Evolutionary conservation across 2,797 vertebrate genomes (phyloP).

Genomic region (Choloepus didactylus): DNA sequence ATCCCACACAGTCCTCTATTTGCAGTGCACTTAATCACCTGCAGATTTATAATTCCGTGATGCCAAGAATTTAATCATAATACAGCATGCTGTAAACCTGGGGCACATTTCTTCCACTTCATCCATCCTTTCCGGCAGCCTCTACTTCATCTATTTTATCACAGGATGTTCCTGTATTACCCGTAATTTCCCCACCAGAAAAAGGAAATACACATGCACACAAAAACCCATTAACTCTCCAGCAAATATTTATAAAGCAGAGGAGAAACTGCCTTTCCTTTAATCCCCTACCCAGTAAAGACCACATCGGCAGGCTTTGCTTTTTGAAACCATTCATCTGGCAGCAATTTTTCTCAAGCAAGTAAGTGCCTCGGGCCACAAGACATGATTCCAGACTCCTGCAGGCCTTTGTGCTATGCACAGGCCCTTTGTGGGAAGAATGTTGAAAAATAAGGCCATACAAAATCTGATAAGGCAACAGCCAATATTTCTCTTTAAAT

Average conservation of each 20-base stretch:
- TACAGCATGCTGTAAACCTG: background rate
- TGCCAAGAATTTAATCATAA: background rate
- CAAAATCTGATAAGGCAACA: background rate
- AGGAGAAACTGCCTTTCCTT: background rate
- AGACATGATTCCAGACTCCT: background rate
- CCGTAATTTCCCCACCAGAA: conserved; percentile 54
- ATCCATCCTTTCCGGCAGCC: background rate
- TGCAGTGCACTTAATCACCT: background rate
- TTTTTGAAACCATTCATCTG: conserved; percentile 66
- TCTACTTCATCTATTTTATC: background rate
- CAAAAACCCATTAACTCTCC: conserved; percentile 43
- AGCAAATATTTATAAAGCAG: conserved; percentile 48
- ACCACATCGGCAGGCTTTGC: conserved; percentile 14
- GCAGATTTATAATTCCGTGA: background rate
- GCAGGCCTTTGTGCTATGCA: background rate
- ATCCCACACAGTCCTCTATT: background rate
- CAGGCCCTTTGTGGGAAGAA: background rate
- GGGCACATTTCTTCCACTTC: background rate
- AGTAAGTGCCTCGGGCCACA: background rate
- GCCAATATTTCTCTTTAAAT: conserved; percentile 36
- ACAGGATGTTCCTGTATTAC: conserved; percentile 46
- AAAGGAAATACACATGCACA: conserved; percentile 41
- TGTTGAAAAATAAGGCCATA: conserved; percentile 32
- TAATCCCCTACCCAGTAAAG: conserved; percentile 26
- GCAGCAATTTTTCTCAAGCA: conserved; percentile 67